Conservation (phyloP, 2,113 vertebrate genomes). For the Hystrix cristata region DNA sequence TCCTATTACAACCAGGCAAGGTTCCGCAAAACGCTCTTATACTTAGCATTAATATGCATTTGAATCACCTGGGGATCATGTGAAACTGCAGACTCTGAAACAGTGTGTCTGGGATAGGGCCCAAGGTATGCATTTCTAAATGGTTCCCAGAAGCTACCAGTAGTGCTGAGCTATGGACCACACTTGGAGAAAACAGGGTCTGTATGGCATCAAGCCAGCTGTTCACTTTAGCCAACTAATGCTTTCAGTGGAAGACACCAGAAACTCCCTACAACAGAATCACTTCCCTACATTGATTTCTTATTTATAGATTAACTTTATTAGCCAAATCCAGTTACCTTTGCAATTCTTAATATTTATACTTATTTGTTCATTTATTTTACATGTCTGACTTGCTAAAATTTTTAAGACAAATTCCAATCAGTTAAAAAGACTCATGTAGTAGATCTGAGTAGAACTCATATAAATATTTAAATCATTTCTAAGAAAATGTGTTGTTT, state of each 20-base stretch:
- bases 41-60: neutral
- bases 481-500: neutral
- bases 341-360: neutral
- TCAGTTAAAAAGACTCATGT: neutral
- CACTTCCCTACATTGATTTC: neutral
- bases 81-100: neutral
- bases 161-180: neutral
- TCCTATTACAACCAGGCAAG: neutral
- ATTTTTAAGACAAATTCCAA: neutral
- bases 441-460: neutral
- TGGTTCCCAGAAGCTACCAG: neutral
- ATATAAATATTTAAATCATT: neutral
- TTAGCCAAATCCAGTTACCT: neutral
- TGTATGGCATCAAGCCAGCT: neutral
- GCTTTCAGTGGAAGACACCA: neutral
- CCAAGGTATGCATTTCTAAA: neutral
- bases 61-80: neutral
- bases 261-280: neutral
- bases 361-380: neutral
- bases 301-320: neutral
- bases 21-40: neutral
- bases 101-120: neutral
- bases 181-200: neutral
- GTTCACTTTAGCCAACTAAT: neutral
- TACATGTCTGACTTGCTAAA: neutral